These are phyloP conservation scores for Pelosia muscerda DNA, from an alignment of 2,888 invertebrate species.

Conservation along the genomic window DNA sequence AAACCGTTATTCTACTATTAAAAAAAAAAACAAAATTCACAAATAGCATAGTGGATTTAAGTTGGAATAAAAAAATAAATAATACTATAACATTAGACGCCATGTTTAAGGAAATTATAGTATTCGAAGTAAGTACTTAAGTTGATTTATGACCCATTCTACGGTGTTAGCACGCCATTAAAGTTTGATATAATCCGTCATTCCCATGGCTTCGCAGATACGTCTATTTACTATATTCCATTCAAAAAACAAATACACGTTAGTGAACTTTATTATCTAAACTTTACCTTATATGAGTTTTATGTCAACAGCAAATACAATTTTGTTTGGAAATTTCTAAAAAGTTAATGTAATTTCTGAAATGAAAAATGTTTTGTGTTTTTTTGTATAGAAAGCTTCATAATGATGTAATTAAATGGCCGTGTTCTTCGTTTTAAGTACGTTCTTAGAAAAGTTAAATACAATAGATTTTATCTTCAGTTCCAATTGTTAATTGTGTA, in stretches of 20 bases:
- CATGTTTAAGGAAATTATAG: constrained; percentile 52
- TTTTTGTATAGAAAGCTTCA: not conserved
- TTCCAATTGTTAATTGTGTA: not conserved
- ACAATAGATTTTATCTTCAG: not conserved
- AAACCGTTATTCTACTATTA: too few relatives aligned
- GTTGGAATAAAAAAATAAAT: constrained; percentile 36
- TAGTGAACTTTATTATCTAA: not conserved
- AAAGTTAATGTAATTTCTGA: not conserved
- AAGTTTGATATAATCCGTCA: constrained; percentile 51
- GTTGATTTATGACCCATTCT: constrained; percentile 59
- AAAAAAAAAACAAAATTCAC: not conserved
- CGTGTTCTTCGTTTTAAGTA: not conserved
- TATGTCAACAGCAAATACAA: not conserved
- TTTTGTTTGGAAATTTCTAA: not conserved
- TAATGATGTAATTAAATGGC: not conserved
- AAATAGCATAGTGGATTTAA: not conserved
- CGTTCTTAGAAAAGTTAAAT: not conserved
- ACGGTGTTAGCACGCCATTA: constrained; percentile 56
- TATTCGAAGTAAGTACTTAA: constrained; percentile 54
- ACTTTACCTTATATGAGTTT: not conserved
- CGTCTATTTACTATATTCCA: not conserved
- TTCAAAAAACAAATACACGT: constrained; percentile 6
- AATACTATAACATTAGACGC: constrained; percentile 39
- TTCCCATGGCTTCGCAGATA: constrained; percentile 43
- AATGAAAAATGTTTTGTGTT: not conserved